phyloP scores from a whole-genome alignment of 2,113 vertebrate species.

The Emydura subglobosa region DNA sequence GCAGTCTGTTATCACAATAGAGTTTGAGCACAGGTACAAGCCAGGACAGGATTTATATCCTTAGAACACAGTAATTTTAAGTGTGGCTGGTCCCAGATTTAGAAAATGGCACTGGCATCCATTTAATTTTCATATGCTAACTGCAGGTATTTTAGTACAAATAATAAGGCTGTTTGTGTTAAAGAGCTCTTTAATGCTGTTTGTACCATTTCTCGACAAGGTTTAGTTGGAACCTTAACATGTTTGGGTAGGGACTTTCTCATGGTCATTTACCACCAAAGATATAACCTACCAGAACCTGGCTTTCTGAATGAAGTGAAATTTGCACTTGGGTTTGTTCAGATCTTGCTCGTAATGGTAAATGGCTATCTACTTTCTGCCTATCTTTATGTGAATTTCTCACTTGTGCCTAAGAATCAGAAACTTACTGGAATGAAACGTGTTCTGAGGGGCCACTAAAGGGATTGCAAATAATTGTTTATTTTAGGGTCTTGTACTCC shows the following conservation, averaged over 20 bases:
- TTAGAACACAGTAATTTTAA: neutral
- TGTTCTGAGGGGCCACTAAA: neutral
- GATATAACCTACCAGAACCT: neutral
- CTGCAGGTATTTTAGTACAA: neutral
- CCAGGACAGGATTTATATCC: rapidly evolving
- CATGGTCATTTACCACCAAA: neutral
- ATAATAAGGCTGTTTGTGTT: neutral
- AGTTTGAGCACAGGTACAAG: neutral
- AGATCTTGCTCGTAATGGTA: neutral
- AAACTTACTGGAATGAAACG: neutral
- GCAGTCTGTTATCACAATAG: neutral
- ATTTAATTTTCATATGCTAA: neutral
- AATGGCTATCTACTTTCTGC: neutral
- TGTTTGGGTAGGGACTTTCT: constrained; percentile 24
- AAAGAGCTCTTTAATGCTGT: neutral
- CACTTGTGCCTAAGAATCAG: neutral
- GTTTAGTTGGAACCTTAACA: constrained; percentile 42
- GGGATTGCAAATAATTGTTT: neutral
- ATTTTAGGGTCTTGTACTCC: neutral
- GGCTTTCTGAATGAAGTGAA: neutral
- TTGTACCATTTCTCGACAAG: neutral
- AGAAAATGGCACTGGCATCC: neutral
- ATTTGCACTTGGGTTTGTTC: neutral
- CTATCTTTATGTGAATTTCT: neutral
- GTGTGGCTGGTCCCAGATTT: neutral